Conservation (phyloP, 35 echinoderm and acorn worm genomes). For the Apostichopus parvimensis region DNA sequence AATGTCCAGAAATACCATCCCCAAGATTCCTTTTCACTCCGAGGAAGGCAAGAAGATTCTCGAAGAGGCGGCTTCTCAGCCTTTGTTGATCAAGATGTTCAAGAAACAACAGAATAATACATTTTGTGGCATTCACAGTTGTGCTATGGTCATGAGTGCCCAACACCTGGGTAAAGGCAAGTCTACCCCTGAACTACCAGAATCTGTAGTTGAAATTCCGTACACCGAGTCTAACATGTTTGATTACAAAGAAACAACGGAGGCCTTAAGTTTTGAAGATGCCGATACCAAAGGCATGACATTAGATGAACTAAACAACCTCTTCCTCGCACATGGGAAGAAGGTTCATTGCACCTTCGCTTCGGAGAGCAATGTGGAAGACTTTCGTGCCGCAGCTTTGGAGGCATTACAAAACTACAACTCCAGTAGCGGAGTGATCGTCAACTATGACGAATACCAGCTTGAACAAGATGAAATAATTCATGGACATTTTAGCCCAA, state of each 20-base stretch:
- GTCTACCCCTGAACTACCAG: neutral
- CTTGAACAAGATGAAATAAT: conserved; percentile 57
- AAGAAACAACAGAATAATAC: conserved; percentile 68
- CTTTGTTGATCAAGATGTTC: conserved; percentile 65
- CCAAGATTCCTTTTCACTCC: conserved; percentile 66
- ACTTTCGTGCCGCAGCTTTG: conserved; percentile 56
- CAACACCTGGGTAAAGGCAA: conserved; percentile 49
- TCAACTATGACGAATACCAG: conserved; percentile 62
- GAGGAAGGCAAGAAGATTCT: conserved; percentile 67
- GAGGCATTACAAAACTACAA: conserved; percentile 40
- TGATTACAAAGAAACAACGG: conserved; percentile 55
- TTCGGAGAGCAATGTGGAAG: conserved; percentile 50
- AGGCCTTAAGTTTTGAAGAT: conserved; percentile 23
- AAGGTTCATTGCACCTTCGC: conserved; percentile 38
- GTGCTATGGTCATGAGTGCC: conserved; percentile 71
- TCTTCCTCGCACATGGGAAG: conserved; percentile 44
- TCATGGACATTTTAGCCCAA: conserved; percentile 76
- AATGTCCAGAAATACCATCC: conserved; percentile 15
- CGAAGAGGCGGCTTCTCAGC: conserved; percentile 4
- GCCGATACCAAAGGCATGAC: conserved; percentile 47
- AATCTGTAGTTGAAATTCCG: neutral
- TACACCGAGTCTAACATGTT: conserved; percentile 73
- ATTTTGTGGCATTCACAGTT: conserved; percentile 76
- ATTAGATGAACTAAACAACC: conserved; percentile 44
- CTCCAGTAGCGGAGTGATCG: conserved; percentile 64